Evolutionary conservation across 2,797 vertebrate species (phyloP), one percentile per base, ranked within the genome.

Genomic region (Ctenopoma multispine): DNA sequence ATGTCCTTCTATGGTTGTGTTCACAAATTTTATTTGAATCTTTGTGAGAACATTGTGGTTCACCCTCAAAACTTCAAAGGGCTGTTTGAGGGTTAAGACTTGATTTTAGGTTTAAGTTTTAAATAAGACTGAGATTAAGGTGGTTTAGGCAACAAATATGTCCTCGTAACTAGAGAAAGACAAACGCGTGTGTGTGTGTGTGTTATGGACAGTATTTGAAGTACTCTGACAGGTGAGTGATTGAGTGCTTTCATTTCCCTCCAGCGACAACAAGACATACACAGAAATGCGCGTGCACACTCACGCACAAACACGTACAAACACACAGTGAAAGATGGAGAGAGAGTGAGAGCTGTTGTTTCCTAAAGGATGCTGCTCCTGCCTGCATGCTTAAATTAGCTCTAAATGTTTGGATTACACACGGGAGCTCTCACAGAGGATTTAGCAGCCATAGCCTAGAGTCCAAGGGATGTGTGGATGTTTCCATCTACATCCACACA

Each of bases 391-490:
- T 93, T 94, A 94, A 94, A 94, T 94, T 94, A 94, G 93, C 93
- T 91, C 90, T 90, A 92, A 94, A 94, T 94, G 92, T 95, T 94
- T 94, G 93, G 92, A 94, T 94, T 94, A 93, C 93, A 92, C 89
- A 82, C 82, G 88, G 92, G 92, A 92, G 92, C 90, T 91, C 92
- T 92, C 88, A 84, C 92, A 87, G 82, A 92, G 92, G 91, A 92
- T 93, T 93, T 93, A 93, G 90, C 89, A 84, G 73, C 80, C 82
- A 64, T 86, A 88, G 92, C 92, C 90, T 89, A 76, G 82, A 93
- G 93, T 90, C 83, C 84, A 40, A 51, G 79, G 78, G 79, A 82
- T 89, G 89, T 90, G 86, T 82, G 80, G 76, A 87, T 92, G 85
- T 91, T 92, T 93, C 90, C 87, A 90, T 92, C 80, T 68, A 78